Evolutionary conservation across 2,113 vertebrate species (phyloP).

Genomic region (Etheostoma cragini): DNA sequence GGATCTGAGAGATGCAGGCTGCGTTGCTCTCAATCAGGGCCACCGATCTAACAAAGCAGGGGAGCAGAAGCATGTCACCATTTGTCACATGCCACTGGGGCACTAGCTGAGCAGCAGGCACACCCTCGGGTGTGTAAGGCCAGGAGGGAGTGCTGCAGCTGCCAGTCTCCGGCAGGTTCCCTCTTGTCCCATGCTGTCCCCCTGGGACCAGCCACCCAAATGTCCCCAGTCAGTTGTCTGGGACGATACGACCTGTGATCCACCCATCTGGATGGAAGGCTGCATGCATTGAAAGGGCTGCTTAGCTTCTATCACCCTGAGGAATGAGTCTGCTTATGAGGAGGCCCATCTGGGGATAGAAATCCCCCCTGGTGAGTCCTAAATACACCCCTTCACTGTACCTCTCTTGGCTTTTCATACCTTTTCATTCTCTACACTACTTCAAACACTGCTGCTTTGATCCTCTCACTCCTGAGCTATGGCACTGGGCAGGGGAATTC

Average conservation of each 20-base stretch:
- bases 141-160: conserved; percentile 72
- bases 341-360: conserved; percentile 65
- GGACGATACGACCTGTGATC: conserved; percentile 72
- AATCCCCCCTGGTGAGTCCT: conserved; percentile 48
- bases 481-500: conserved; percentile 44
- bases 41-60: conserved; percentile 73
- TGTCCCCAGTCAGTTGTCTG: conserved; percentile 69
- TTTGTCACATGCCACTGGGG: conserved; percentile 82
- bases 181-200: conserved; percentile 68
- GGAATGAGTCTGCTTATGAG: conserved; percentile 61
- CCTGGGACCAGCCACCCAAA: conserved; percentile 75
- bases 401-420: conserved; percentile 8
- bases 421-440: conserved; percentile 12
- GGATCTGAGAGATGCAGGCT: conserved; percentile 70
- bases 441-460: conserved; percentile 41
- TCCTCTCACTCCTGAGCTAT: conserved; percentile 30
- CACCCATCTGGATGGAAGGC: conserved; percentile 74
- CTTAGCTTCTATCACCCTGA: conserved; percentile 68
- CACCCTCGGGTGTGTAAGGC: conserved; percentile 73
- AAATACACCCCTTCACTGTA: background rate
- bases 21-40: conserved; percentile 72
- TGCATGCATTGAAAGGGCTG: conserved; percentile 43
- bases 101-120: conserved; percentile 82
- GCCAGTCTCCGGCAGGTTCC: conserved; percentile 73
- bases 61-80: conserved; percentile 83